Evolutionary conservation across 2,113 vertebrate genomes (phyloP), one percentile per base, ranked within the genome.

Genomic region (Turnix velox): DNA sequence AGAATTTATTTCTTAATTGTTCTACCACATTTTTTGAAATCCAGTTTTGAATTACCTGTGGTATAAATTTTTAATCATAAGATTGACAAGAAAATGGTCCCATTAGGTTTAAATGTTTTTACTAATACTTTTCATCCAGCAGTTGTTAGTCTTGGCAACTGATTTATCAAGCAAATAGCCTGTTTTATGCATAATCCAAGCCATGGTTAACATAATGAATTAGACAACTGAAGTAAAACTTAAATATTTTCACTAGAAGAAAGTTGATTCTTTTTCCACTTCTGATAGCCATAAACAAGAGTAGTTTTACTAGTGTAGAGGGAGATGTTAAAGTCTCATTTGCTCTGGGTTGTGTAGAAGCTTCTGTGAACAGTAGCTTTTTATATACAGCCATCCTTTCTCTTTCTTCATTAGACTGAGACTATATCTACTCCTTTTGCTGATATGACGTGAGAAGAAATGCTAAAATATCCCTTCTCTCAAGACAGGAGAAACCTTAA

Each of bases 1-100:
- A 83, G 82, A 76, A 83, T 90, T 90, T 79, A 62, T 90, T 95
- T 90, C 93, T 57, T 88, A 87, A 93, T 88, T 78, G 40, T 79
- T 96, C 80, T 81, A 67, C 76, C 93, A 92, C n/a, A 59, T 63
- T 90, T 76, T 22, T 7, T 16, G 66, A 80, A 84, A 61, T 27
- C 4, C 43, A 61, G 48, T 63, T 81, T 87, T 83, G 59, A 94
- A 77, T 96, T 92, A 92, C 71, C n/a, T 49, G 33, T 67, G 59
- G 40, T 80, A 43, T 22, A 45, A 37, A 18, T 52, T 86, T 91
- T 80, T 63, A 59, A 78, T 66, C 14, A 2, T 42, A 59, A 71
- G 13, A 78, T 66, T 51, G 39, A 51, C 45, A 88, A 28, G 71
- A 35, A 55, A 39, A 19, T 52, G 19, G 16, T 62, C 52, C 28